Base-by-base conservation (phyloP, 2,888 invertebrate genomes). In the Drosophila neonasuta region DNA sequence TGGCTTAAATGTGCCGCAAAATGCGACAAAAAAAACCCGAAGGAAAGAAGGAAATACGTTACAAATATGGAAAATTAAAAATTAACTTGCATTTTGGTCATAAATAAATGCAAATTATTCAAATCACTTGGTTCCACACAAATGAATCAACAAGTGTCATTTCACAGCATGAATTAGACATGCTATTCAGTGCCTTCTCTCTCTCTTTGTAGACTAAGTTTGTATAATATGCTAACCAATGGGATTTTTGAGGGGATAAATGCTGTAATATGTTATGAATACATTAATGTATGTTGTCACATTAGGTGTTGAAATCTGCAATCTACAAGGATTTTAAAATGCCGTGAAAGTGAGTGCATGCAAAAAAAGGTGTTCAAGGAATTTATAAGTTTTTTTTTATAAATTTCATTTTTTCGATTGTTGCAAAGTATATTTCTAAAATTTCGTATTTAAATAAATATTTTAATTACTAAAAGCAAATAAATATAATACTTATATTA, bases 91-190 rank as follows among this genome's bases (percentile, higher is more conserved):
- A 54, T 51, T 55, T 52, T 34, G 8, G 29, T 45, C 41, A 71
- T 48, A 62, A 74, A 59, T 52, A 51, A 44, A 41, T 59, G 51
- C 41, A 15, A 51, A 51, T 41, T 29, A 65, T 57, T 63, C 52
- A 36, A 32, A 30, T 34, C 58, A 54, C 36, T 41, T 46, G n/a
- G 20, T 49, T 50, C 20, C 15, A 17, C 46, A 34, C 15, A 50
- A 62, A 15, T 44, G 57, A 30, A 42, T 44, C 74, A 72, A 64
- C 68, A 68, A 76, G 68, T 62, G 41, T 7, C 10, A n/a, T 20
- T 29, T 29, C n/a, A 29, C 10, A 8, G 11, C 13, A 41, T 57
- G 34, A 54, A 24, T 29, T 56, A 10, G 15, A n/a, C 9, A 13
- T 13, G 41, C 15, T 56, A 13, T 46, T 34, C 2, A 44, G 20